These are phyloP conservation scores for Tribolium castaneum DNA, from an alignment of 1,140 invertebrate species.

Conservation along the genomic window DNA sequence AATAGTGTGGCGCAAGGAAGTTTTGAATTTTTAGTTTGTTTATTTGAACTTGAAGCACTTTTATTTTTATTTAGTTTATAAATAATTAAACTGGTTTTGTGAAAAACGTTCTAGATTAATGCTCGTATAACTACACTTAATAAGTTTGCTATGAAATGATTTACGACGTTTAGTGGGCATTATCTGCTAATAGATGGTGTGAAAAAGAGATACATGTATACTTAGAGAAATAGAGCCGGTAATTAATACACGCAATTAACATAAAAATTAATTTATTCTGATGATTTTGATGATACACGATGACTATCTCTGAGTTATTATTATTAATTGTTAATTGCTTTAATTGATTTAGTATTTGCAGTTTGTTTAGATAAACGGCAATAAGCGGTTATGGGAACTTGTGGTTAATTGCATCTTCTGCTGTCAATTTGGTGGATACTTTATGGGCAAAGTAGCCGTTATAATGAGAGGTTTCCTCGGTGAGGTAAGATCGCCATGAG, in stretches of 20 bases:
- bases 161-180: background rate
- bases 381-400: no score
- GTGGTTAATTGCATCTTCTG: background rate
- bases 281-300: background rate
- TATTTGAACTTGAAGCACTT: no score
- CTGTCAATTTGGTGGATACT: background rate
- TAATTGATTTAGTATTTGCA: background rate
- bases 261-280: conserved; percentile 7
- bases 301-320: background rate
- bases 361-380: background rate
- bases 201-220: conserved; percentile 12
- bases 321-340: background rate
- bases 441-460: background rate
- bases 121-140: background rate
- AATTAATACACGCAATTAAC: conserved; percentile 11
- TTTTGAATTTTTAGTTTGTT: no score
- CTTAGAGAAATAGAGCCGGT: conserved; percentile 11
- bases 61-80: no score
- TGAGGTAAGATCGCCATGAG: background rate
- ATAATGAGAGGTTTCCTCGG: background rate
- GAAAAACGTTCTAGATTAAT: background rate
- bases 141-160: background rate
- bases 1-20: no score
- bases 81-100: background rate
- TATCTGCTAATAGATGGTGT: conserved; percentile 7